Conservation (phyloP, 1,140 invertebrate genomes). For the Drosophila sp. region DNA sequence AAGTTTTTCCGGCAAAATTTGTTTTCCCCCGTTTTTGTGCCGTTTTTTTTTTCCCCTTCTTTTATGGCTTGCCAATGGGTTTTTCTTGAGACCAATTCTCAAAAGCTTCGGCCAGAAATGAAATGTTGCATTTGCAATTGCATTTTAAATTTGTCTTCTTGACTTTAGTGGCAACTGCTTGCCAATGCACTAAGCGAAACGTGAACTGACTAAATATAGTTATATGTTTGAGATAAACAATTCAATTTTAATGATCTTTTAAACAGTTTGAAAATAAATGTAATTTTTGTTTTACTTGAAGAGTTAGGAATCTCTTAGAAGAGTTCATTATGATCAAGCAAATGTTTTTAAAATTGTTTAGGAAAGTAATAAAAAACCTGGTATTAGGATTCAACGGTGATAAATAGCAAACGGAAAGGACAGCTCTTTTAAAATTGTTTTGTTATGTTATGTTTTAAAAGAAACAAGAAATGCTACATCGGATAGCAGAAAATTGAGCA, state of each 20-base stretch:
- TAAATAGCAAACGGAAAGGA: too few relatives aligned
- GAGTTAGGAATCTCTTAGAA: too few relatives aligned
- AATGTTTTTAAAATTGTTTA: too few relatives aligned
- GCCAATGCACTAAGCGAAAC: not conserved
- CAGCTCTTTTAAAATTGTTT: too few relatives aligned
- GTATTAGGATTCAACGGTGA: too few relatives aligned
- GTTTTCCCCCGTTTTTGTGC: constrained; percentile 28
- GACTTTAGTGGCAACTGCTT: not conserved
- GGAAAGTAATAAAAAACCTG: too few relatives aligned
- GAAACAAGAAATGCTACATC: too few relatives aligned
- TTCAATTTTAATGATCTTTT: constrained; percentile 1
- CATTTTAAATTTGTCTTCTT: constrained; percentile 49
- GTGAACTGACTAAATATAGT: not conserved
- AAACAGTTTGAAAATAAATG: too few relatives aligned
- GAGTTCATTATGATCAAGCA: too few relatives aligned
- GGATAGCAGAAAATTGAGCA: too few relatives aligned
- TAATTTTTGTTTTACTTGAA: too few relatives aligned
- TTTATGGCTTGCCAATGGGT: constrained; percentile 68
- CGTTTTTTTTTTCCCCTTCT: constrained; percentile 37
- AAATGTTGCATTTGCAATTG: constrained; percentile 68
- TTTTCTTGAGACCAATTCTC: constrained; percentile 72
- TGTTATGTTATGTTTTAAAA: too few relatives aligned
- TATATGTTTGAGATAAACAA: not conserved
- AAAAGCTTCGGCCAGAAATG: constrained; percentile 66
- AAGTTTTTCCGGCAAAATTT: constrained; percentile 35